These are phyloP conservation scores for Pseudococcus longispinus DNA, from an alignment of 2,888 invertebrate species.

Conservation along the genomic window DNA sequence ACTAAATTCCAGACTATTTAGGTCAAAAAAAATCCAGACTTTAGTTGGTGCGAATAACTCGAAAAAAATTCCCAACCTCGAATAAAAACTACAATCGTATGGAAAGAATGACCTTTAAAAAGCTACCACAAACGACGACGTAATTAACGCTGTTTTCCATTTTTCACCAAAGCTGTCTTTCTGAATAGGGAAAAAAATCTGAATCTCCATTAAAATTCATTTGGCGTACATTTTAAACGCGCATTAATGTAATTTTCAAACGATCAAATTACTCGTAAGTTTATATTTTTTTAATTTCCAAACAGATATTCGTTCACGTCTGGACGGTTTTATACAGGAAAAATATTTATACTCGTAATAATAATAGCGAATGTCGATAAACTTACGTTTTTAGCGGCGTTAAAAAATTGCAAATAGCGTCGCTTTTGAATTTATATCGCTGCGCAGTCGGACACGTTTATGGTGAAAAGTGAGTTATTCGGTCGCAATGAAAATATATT, in stretches of 20 bases:
- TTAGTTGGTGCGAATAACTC: too few relatives aligned
- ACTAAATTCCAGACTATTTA: not conserved
- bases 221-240: not conserved
- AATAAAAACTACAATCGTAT: not conserved
- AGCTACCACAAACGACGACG: not conserved
- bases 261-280: conserved; percentile 10
- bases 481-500: conserved; percentile 34
- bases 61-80: not conserved
- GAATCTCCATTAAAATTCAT: not conserved
- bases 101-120: not conserved
- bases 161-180: not conserved
- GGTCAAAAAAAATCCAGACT: not conserved
- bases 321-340: conserved; percentile 12
- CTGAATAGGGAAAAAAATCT: not conserved
- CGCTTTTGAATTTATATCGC: conserved; percentile 33
- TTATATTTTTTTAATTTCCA: not conserved
- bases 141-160: not conserved
- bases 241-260: not conserved
- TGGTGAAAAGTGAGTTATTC: conserved; percentile 39
- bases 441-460: conserved; percentile 26
- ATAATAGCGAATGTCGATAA: conserved; percentile 31
- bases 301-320: not conserved
- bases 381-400: conserved; percentile 40
- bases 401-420: conserved; percentile 41
- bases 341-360: conserved; percentile 37